Percentiles rank a stretch among this genome's conserved stretches.
Evolutionary conservation across 2,113 vertebrate genomes (phyloP).

Genomic region (Phoenicopterus ruber): DNA sequence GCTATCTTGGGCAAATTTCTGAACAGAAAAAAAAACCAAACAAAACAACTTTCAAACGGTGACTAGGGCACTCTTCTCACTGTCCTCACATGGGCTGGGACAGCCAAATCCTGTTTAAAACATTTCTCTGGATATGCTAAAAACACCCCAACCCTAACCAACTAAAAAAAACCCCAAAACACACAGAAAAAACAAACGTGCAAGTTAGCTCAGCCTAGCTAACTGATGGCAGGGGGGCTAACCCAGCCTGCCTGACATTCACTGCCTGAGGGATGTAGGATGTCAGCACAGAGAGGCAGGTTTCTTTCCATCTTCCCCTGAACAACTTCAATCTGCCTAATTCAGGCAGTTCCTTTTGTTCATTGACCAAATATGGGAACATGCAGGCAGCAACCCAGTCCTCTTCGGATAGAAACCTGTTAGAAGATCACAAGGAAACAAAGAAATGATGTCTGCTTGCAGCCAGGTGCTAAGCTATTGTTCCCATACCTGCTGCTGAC

Average conservation of each 20-base stretch:
- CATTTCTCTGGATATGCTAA: background rate
- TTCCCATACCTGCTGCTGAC: background rate
- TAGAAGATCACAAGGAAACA: background rate
- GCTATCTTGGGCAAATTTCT: background rate
- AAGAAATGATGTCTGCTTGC: background rate
- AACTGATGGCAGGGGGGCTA: background rate
- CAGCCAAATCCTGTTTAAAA: background rate
- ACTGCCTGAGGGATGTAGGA: background rate
- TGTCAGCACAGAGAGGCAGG: background rate
- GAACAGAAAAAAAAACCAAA: background rate
- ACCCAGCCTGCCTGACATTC: background rate
- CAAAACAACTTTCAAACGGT: background rate
- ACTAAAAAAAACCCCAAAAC: background rate
- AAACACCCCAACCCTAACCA: no score
- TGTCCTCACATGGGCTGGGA: background rate
- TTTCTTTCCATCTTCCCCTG: background rate
- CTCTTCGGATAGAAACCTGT: background rate
- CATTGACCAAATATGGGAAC: background rate
- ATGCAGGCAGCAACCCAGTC: background rate
- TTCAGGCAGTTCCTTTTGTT: background rate
- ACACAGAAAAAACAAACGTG: fast-evolving
- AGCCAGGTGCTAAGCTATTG: background rate
- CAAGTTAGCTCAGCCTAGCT: background rate
- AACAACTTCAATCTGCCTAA: background rate
- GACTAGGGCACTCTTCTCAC: background rate